phyloP scores from a whole-genome alignment of 2,797 vertebrate species.

The Brotula barbata region DNA sequence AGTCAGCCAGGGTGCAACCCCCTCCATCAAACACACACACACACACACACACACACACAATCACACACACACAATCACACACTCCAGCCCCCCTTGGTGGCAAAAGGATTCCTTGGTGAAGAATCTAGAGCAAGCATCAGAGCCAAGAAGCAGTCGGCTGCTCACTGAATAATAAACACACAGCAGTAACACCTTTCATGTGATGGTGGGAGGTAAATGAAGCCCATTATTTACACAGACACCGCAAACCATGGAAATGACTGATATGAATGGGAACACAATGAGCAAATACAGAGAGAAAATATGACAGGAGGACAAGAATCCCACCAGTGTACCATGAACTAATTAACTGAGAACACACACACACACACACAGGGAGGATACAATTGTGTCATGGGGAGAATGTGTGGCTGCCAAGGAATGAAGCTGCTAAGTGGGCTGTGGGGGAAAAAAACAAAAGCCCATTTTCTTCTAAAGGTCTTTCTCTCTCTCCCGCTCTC shows the following conservation, averaged over 20 bases:
- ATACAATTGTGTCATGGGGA: conserved; percentile 16
- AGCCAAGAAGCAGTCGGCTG: conserved; percentile 37
- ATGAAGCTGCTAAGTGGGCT: conserved; percentile 45
- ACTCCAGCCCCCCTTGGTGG: conserved; percentile 7
- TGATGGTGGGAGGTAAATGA: conserved; percentile 16
- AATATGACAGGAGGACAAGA: conserved; percentile 10
- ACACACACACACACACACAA: conserved; percentile 14
- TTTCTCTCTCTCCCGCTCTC: conserved; percentile 4
- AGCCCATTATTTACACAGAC: conserved; percentile 4
- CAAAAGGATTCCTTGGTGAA: conserved; percentile 45
- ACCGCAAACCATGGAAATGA: neutral
- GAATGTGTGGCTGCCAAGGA: conserved; percentile 32
- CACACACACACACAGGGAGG: neutral
- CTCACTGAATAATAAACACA: conserved; percentile 29
- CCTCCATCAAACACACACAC: conserved; percentile 34
- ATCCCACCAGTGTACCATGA: neutral
- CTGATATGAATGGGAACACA: neutral
- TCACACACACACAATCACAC: conserved; percentile 9
- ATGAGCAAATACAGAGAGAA: conserved; percentile 9
- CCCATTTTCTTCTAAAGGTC: conserved; percentile 49
- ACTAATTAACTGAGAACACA: conserved; percentile 3
- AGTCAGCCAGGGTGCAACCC: conserved; percentile 55
- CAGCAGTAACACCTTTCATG: conserved; percentile 18
- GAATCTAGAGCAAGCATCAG: conserved; percentile 39
- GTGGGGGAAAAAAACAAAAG: conserved; percentile 40